These are phyloP conservation scores for Catharus ustulatus DNA, from an alignment of 2,797 vertebrate species.

Conservation along the genomic window DNA sequence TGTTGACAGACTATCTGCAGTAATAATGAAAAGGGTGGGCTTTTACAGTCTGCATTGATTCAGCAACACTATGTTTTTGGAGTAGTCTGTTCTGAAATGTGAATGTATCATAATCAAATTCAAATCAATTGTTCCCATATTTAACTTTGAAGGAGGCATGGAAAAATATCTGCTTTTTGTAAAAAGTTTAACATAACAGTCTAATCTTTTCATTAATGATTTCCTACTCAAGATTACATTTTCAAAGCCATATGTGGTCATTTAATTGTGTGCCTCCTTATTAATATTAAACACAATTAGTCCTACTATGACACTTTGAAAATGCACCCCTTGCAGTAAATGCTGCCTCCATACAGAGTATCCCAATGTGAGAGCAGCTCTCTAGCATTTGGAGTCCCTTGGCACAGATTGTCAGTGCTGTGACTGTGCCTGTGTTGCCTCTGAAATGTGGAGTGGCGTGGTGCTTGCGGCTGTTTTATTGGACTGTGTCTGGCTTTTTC, in stretches of 20 bases:
- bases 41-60: background rate
- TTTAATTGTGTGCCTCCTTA: conserved; percentile 25
- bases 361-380: background rate
- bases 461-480: background rate
- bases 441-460: background rate
- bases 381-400: background rate
- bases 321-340: background rate
- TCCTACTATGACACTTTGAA: background rate
- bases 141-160: background rate
- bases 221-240: conserved; percentile 23
- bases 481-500: background rate
- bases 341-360: background rate
- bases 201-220: background rate
- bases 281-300: conserved; percentile 28
- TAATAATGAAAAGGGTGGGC: background rate
- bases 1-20: background rate
- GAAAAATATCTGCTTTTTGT: conserved; percentile 5
- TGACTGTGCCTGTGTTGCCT: background rate
- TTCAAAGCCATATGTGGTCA: background rate
- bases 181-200: background rate
- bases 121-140: background rate
- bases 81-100: background rate
- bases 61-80: background rate
- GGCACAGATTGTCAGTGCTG: background rate
- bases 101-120: background rate